Evolutionary conservation across 2,113 vertebrate species (phyloP).

Genomic region (Xiphophorus maculatus): DNA sequence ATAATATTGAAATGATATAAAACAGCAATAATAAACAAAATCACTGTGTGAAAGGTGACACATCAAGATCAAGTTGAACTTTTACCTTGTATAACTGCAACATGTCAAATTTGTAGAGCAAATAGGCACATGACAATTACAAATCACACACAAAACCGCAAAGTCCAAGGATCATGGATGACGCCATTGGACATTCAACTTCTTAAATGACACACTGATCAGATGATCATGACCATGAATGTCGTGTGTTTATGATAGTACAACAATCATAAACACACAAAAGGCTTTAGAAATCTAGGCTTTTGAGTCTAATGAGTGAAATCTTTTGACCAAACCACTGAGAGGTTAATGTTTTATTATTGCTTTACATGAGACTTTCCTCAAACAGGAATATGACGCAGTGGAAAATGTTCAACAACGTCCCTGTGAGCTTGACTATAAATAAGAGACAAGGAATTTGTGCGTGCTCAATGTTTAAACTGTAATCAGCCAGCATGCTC

Average conservation of each 20-base stretch:
- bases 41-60: background rate
- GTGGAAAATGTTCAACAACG: conserved; percentile 52
- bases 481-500: conserved; percentile 2
- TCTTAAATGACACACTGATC: background rate
- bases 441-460: conserved; percentile 55
- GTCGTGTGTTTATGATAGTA: background rate
- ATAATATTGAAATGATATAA: background rate
- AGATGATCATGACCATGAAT: background rate
- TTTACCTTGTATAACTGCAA: background rate
- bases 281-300: too few relatives aligned
- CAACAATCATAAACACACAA: too few relatives aligned
- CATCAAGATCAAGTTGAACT: background rate
- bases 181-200: background rate
- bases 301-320: too few relatives aligned
- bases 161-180: conserved; percentile 2
- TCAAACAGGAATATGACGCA: conserved; percentile 24
- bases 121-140: background rate
- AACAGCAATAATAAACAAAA: background rate
- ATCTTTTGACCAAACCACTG: background rate
- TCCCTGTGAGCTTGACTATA: conserved; percentile 55
- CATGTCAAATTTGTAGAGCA: background rate
- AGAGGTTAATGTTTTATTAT: background rate
- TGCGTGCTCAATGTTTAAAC: conserved; percentile 3
- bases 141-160: conserved; percentile 8
- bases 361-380: background rate